Conservation (phyloP, 2,113 vertebrate species). For the Bothrops jararaca region DNA sequence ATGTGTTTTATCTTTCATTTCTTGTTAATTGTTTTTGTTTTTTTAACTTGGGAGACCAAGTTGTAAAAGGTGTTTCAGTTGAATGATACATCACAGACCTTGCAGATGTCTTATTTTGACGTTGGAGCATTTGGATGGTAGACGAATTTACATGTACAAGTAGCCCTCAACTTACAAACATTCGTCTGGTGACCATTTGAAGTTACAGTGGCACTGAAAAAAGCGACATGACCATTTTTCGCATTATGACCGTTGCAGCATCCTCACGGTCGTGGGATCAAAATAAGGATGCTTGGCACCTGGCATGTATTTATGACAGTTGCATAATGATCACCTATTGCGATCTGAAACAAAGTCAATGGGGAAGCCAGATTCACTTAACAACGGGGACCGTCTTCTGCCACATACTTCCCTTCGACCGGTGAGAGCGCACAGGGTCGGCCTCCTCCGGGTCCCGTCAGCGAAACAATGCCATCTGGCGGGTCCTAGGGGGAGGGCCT, state of each 20-base stretch:
- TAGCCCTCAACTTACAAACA: not conserved
- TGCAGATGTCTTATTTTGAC: slow-evolving; percentile 37
- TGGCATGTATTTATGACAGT: not conserved
- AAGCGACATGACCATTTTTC: not conserved
- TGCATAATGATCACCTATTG: not conserved
- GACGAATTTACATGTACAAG: not conserved
- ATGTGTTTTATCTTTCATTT: slow-evolving; percentile 73
- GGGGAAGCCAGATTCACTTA: not conserved
- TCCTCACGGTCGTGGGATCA: not conserved
- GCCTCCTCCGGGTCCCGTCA: too few species aligned
- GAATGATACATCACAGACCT: slow-evolving; percentile 35
- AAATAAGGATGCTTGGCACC: not conserved
- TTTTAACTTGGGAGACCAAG: slow-evolving; percentile 65
- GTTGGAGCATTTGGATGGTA: not conserved
- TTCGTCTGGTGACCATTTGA: not conserved
- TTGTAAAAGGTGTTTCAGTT: slow-evolving; percentile 61
- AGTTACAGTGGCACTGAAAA: not conserved
- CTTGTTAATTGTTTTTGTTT: slow-evolving; percentile 69
- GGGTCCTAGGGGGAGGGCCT: too few species aligned
- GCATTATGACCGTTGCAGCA: not conserved
- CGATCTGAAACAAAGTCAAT: not conserved
- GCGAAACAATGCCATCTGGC: too few species aligned
- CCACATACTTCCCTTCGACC: too few species aligned
- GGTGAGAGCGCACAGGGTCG: too few species aligned
- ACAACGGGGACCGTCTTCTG: too few species aligned